A percentile compares a stretch with the other conserved stretches of the same genome.
These are phyloP conservation scores for Arnoldichthys spilopterus DNA, from an alignment of 2,797 vertebrate species.

Conservation along the genomic window DNA sequence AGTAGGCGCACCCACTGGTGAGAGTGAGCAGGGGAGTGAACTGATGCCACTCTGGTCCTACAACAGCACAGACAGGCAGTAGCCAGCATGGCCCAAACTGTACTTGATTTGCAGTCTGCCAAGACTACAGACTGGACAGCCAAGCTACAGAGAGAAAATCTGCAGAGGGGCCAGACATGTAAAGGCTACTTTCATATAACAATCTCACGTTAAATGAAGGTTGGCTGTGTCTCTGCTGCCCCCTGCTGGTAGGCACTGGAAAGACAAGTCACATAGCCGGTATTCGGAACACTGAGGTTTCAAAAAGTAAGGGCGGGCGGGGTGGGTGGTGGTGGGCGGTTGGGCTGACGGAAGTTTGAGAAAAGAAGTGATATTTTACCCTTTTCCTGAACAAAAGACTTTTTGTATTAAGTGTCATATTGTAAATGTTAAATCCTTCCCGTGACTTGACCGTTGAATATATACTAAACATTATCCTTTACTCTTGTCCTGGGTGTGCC, in stretches of 20 bases:
- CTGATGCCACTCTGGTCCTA: background rate
- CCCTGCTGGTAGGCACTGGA: conserved; percentile 49
- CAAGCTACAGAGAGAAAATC: conserved; percentile 8
- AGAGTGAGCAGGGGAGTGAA: background rate
- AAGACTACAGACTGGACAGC: conserved; percentile 26
- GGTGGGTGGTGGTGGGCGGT: no score
- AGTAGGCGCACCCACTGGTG: background rate
- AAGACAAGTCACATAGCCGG: background rate
- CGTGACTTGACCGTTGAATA: no score
- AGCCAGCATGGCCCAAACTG: conserved; percentile 13
- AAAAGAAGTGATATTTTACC: no score
- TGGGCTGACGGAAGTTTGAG: no score
- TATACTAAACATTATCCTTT: no score
- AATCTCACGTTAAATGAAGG: conserved; percentile 10
- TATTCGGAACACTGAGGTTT: background rate
- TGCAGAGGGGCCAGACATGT: conserved; percentile 18
- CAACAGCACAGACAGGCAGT: conserved; percentile 6
- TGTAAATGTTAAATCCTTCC: no score
- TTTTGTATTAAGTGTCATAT: no score
- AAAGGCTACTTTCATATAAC: conserved; percentile 11
- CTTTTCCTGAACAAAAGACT: no score
- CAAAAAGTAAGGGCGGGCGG: background rate
- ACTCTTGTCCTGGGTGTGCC: no score
- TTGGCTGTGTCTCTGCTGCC: conserved; percentile 58
- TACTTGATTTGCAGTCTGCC: conserved; percentile 37